These are phyloP conservation scores for Xenentodon cancila DNA, from an alignment of 2,797 vertebrate genomes.

Conservation along the genomic window DNA sequence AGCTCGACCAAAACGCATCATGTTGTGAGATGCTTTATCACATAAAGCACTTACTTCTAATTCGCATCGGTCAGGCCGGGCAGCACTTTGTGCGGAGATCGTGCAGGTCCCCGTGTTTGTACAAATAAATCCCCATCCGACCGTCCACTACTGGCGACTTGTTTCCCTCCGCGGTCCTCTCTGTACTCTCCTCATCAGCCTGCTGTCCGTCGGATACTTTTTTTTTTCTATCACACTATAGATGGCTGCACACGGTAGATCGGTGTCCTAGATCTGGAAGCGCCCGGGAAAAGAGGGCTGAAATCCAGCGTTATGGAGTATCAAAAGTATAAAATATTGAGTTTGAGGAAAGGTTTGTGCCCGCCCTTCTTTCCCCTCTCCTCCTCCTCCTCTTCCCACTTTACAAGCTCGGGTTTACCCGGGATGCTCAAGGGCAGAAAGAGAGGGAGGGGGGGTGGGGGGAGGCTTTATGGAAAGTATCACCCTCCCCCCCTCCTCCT, in stretches of 20 bases:
- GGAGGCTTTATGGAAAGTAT: constrained; percentile 85
- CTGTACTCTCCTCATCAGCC: constrained; percentile 58
- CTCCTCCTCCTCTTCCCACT: constrained; percentile 73
- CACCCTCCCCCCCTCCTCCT: constrained; percentile 71
- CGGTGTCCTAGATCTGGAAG: constrained; percentile 78
- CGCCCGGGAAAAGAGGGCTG: constrained; percentile 55
- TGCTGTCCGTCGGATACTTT: constrained; percentile 71
- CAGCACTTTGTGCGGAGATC: constrained; percentile 52
- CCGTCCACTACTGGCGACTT: constrained; percentile 45
- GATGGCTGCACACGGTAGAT: constrained; percentile 57
- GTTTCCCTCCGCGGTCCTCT: constrained; percentile 47
- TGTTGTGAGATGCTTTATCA: constrained; percentile 37
- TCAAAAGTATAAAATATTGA: constrained; percentile 83
- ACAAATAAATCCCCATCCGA: constrained; percentile 29
- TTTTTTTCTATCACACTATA: constrained; percentile 49
- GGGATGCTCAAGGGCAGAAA: constrained; percentile 88
- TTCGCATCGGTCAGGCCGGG: constrained; percentile 53
- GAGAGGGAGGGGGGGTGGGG: constrained; percentile 60
- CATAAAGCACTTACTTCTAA: constrained; percentile 72
- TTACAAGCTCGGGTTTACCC: constrained; percentile 83
- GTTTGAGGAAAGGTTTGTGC: constrained; percentile 75
- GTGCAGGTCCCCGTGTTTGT: constrained; percentile 32
- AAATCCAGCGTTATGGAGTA: constrained; percentile 75
- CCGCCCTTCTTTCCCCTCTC: constrained; percentile 54
- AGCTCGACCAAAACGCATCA: constrained; percentile 29